Evolutionary conservation across 2,113 vertebrate species (phyloP), one percentile per base, ranked within the genome.

Genomic region (Lagopus leucura): DNA sequence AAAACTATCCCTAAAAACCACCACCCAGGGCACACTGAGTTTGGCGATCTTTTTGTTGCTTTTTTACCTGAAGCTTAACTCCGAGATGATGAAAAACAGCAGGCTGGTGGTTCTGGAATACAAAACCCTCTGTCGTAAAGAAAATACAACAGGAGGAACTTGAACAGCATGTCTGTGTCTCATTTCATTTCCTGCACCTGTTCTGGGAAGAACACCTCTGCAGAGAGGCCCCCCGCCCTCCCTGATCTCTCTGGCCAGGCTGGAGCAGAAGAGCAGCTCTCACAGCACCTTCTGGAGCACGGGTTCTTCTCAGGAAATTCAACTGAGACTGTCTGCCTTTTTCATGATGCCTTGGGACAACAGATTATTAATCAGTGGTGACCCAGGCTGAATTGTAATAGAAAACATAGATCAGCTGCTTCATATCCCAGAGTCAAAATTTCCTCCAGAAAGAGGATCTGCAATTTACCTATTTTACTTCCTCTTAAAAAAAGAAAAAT

Each of bases 181-280:
- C 61, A n/a, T 89, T 87, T 81, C 36, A 52, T 32, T 77, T 71
- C 79, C 65, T 86, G 88, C 85, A 94, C 61, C 82, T 94, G 85
- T 86, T 91, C 76, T 75, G 52, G 82, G 76, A 88, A 90, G 61
- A 94, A 76, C 40, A 75, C 38, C 76, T 92, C 72, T 88, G 58
- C 52, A 69, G 75, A 94, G 50, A 25, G 76, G 48, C 42, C 67
- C 24, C 60, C 28, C 79, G 82, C 32, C 64, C 63, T 54, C 25
- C 60, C 58, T 45, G 60, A 78, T 57, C 65, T 28, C 72, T 78
- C 65, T 32, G n/a, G 40, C 40, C 57, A 86, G 21, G 24, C 3
- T 20, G 65, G 1, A 6, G 34, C 12, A 40, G 2, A 11, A 36
- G 0, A 77, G 11, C 27, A 79, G 65, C 36, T 91, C 13, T 78